Percentiles rank a stretch among this genome's conserved stretches.
Evolutionary conservation across 2,888 invertebrate species (phyloP).

Genomic region (Coronaproctus castanopsis): DNA sequence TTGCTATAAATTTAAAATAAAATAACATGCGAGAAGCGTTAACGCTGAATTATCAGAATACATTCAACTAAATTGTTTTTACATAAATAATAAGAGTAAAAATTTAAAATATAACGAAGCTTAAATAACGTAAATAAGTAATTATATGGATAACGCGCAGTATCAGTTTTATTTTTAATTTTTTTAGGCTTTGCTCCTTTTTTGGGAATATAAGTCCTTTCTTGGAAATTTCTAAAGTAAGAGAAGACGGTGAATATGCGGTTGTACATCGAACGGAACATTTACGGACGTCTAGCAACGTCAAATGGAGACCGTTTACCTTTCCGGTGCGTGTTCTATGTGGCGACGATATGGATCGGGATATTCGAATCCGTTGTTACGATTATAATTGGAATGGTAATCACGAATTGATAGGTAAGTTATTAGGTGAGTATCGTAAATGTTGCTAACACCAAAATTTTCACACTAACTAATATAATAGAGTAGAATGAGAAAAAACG

Average conservation of each 20-base stretch:
- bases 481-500: background rate
- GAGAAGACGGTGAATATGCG: constrained; percentile 29
- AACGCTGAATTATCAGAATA: no score
- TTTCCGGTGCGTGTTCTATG: constrained; percentile 30
- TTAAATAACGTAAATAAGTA: no score
- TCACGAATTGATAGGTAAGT: constrained; percentile 30
- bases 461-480: background rate
- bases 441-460: no score
- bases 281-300: constrained; percentile 31
- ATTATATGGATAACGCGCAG: no score
- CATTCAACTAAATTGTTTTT: no score
- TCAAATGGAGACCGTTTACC: constrained; percentile 32
- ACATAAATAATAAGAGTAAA: no score
- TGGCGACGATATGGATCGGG: constrained; percentile 32
- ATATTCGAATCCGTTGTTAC: constrained; percentile 31
- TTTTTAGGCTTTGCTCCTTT: constrained; percentile 18
- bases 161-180: no score
- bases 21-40: no score
- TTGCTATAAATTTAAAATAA: no score
- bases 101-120: no score
- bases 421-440: background rate
- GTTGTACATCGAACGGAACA: constrained; percentile 34
- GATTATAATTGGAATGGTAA: constrained; percentile 32
- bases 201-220: constrained; percentile 22
- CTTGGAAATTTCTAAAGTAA: constrained; percentile 27